These are phyloP conservation scores for Caenorhabditis latens DNA, from an alignment of 1,140 invertebrate species.

Conservation along the genomic window DNA sequence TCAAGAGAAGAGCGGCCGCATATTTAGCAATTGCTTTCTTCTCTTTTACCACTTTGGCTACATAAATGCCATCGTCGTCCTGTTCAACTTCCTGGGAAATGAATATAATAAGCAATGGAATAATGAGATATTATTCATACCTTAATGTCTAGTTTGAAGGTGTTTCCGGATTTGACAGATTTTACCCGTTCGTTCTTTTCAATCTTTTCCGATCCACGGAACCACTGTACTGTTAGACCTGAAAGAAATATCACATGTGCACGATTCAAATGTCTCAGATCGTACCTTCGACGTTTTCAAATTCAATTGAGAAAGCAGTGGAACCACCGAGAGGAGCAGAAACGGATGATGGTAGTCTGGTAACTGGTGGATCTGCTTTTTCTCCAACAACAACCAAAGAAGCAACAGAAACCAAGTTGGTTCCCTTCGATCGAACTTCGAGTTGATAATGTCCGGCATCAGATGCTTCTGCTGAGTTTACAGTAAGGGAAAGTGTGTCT, in stretches of 20 bases:
- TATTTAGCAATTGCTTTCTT: slow-evolving; percentile 69
- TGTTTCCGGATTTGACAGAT: slow-evolving; percentile 67
- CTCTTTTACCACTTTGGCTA: slow-evolving; percentile 68
- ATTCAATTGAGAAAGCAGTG: slow-evolving; percentile 86
- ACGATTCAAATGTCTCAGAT: not conserved
- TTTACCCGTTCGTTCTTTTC: slow-evolving; percentile 66
- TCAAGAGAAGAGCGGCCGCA: slow-evolving; percentile 58
- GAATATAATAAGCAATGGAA: not conserved
- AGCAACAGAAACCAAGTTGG: slow-evolving; percentile 92
- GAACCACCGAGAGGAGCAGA: slow-evolving; percentile 87
- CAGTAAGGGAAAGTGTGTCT: not conserved
- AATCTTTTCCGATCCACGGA: slow-evolving; percentile 81
- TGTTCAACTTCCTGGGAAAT: slow-evolving; percentile 62
- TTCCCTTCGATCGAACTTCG: slow-evolving; percentile 93
- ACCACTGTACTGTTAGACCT: slow-evolving; percentile 67
- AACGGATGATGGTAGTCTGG: slow-evolving; percentile 89
- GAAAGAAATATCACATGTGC: not conserved
- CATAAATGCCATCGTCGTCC: slow-evolving; percentile 65
- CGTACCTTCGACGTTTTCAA: slow-evolving; percentile 80
- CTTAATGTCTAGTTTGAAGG: slow-evolving; percentile 68
- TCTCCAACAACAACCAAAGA: slow-evolving; percentile 85
- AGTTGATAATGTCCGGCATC: slow-evolving; percentile 93
- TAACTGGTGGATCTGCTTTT: slow-evolving; percentile 80
- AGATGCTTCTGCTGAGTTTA: slow-evolving; percentile 81
- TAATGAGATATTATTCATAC: not conserved